Base-by-base conservation (phyloP, 2,113 vertebrate species). In the Prunella fulvescens region DNA sequence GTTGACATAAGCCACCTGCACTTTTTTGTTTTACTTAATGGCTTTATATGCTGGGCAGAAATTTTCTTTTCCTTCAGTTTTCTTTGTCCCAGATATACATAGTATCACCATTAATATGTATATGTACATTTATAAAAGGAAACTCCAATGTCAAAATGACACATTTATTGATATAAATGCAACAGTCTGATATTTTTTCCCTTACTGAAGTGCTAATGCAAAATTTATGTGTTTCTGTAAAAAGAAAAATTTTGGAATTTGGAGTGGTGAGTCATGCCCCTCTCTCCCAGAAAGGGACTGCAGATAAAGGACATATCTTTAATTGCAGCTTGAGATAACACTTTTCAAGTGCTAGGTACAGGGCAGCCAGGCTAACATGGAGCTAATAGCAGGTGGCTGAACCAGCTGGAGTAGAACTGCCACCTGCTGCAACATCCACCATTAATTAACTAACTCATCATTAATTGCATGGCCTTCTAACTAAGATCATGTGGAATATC, bases 371-470 rank as follows among this genome's bases (percentile, higher is more conserved):
- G 88, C 33, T 92, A 67, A 88, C 69, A 20, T 10, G 7, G 62
- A 91, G 66, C 58, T 91, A 61, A 94, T 86, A 96, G 92, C 93
- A 96, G 94, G 82, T 96, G 92, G 93, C 87, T 82, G 83, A 77
- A 80, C 61, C 93, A 96, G 77, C 80, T 97, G 92, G 94, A 97
- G 45, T 61, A 69, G 95, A 95, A 80, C 56, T 92, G 69, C 89
- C 89, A 94, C 90, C 94, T 97, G 87, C 82, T 95, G 39, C 85
- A 82, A 66, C 61, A 72, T 83, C 95, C 88, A 73, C 42, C 78
- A 73, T 95, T 97, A 95, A 97, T 97, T 97, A 98, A 80, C 58
- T 40, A 96, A 39, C 86, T 95, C 82, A 92, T 97, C 88, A 92
- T 96, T 98, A 96, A 97, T 95, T 88, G 64, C 57, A 77, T 78